Percentiles rank a stretch among this genome's conserved stretches.
Evolutionary conservation across 35 echinoderm and acorn worm species (phyloP).

Genomic region (Stichopus chloronotus): DNA sequence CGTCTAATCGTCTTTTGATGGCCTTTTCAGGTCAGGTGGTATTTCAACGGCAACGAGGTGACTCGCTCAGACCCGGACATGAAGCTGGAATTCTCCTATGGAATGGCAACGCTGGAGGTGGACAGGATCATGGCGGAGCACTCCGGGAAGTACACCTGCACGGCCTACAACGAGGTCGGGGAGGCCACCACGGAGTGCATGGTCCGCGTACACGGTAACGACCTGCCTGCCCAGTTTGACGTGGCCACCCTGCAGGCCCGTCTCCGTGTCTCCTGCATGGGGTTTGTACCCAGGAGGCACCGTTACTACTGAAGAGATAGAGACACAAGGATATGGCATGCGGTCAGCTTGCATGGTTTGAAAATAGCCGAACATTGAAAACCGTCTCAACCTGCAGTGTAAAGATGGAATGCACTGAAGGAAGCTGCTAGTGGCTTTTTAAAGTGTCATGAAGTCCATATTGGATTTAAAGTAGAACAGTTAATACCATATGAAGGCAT

Average conservation of each 20-base stretch:
- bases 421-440: neutral
- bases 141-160: conserved; percentile 76
- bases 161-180: conserved; percentile 76
- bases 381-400: neutral
- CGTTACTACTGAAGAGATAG: conserved; percentile 24
- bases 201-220: conserved; percentile 72
- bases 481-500: too few species aligned
- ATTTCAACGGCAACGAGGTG: conserved; percentile 82
- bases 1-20: too few species aligned
- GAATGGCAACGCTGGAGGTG: conserved; percentile 72
- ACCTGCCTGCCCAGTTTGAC: conserved; percentile 36
- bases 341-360: too few species aligned
- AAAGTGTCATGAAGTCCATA: too few species aligned
- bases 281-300: neutral
- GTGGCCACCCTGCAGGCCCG: conserved; percentile 14
- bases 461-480: too few species aligned
- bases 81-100: conserved; percentile 80
- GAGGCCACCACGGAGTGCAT: conserved; percentile 81
- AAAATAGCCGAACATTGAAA: neutral
- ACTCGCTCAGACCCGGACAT: conserved; percentile 64
- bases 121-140: conserved; percentile 68
- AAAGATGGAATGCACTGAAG: too few species aligned
- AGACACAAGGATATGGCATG: too few species aligned
- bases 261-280: conserved; percentile 22
- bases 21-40: conserved; percentile 75